Evolutionary conservation across 1,140 invertebrate species (phyloP), one percentile per base, ranked within the genome.

Genomic region (Varroa destructor): DNA sequence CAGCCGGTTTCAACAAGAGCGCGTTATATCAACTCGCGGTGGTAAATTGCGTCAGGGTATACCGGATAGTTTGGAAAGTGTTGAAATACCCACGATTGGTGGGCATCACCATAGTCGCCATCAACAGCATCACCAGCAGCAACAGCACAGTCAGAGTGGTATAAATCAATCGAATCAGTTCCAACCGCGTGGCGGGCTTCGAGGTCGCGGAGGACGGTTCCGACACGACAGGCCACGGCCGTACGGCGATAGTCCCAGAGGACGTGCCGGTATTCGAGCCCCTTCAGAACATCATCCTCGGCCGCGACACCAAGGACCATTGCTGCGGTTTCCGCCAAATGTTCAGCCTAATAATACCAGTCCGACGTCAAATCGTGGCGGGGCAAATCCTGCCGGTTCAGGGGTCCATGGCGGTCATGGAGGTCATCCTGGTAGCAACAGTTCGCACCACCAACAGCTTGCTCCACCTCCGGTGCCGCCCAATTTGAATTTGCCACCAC

Each of bases 41-140:
- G 61, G 61, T 37, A 67, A 67, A 40, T 14, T 14, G 40, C 61
- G 61, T 40, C 40, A 67, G 40, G 61, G 61, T 40, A 67, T 67
- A 4, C 61, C 61, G 2, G 61, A 67, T 14, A 43, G 40, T 36
- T 46, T 67, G 37, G 61, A 67, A 8, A 67, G 46, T 37, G 61
- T 67, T 40, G 61, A 67, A 40, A 67, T 67, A n/a, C 61, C 61
- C 3, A 67, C 61, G 12, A 67, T 67, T 37, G 61, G 61, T 12
- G 46, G 40, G 14, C 61, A 67, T 67, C 61, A 58, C 40, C 46
- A 51, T 58, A 2, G 40, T 67, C 12, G 37, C 4, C 37, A 37
- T 12, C 40, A n/a, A 4, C 46, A 40, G 46, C 46, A 3, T 3
- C 46, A 51, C 46, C 46, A 51, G 3, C 46, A 51, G 46, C 46